These are phyloP conservation scores for Calliopsis andreniformis DNA, from an alignment of 1,140 invertebrate species.

Conservation along the genomic window DNA sequence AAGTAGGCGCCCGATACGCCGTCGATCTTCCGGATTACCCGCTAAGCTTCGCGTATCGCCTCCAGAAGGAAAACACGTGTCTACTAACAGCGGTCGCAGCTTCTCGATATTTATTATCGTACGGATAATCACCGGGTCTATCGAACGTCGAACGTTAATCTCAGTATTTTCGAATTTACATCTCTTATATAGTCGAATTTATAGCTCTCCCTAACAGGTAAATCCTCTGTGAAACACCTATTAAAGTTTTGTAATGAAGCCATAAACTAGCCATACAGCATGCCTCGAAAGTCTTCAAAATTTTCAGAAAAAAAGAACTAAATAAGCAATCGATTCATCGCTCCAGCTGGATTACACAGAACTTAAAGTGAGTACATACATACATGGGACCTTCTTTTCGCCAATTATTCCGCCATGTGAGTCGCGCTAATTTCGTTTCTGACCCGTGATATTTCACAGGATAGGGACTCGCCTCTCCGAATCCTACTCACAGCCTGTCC, in stretches of 20 bases:
- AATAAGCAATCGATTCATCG: too few species aligned
- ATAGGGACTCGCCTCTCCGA: too few species aligned
- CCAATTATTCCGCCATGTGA: too few species aligned
- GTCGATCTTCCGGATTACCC: slow-evolving; percentile 28
- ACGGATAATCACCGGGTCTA: not conserved
- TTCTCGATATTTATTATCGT: slow-evolving; percentile 19
- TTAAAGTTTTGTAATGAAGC: slow-evolving; percentile 14
- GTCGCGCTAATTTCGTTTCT: too few species aligned
- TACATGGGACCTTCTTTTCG: too few species aligned
- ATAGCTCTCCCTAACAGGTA: not conserved
- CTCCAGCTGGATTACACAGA: too few species aligned
- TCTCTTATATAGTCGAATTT: slow-evolving; percentile 31
- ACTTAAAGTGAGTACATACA: too few species aligned
- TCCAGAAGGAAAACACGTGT: slow-evolving; percentile 22
- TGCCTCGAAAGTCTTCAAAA: too few species aligned
- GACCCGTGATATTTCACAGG: not conserved
- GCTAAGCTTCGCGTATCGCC: not conserved
- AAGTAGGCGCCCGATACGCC: slow-evolving; percentile 13
- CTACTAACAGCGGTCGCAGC: not conserved
- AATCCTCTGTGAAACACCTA: not conserved
- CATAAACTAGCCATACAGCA: not conserved
- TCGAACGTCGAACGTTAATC: not conserved
- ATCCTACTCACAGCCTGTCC: slow-evolving; percentile 1
- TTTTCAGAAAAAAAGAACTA: too few species aligned
- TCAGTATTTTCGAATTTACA: slow-evolving; percentile 27